These are phyloP conservation scores for Lanius collurio DNA, from an alignment of 2,113 vertebrate species.

Conservation along the genomic window DNA sequence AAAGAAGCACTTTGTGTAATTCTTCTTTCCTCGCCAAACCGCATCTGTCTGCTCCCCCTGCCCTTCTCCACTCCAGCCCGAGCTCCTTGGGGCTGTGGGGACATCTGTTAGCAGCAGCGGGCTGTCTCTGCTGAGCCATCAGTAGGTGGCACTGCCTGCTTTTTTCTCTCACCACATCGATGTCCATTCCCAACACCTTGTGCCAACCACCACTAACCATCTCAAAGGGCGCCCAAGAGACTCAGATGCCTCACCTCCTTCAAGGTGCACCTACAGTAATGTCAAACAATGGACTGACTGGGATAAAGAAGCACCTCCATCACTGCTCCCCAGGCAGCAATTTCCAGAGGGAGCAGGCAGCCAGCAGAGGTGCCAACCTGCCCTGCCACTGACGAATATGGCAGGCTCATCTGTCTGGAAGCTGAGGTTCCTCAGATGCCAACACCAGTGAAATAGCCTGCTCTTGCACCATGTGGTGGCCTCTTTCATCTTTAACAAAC, in stretches of 20 bases:
- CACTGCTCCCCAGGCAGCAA: not conserved
- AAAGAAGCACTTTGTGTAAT: slow-evolving; percentile 68
- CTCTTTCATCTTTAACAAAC: not conserved
- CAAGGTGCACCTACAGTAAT: accelerated
- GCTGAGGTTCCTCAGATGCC: not conserved
- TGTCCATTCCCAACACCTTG: not conserved
- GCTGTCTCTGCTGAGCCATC: slow-evolving; percentile 26
- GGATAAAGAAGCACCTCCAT: not conserved
- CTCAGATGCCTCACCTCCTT: not conserved
- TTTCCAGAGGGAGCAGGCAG: not conserved
- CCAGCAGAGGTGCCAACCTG: not conserved
- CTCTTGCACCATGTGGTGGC: not conserved
- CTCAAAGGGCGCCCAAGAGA: not conserved
- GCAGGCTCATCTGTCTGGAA: not conserved
- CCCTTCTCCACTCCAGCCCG: slow-evolving; percentile 47
- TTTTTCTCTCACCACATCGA: not conserved
- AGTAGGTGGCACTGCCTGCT: slow-evolving; percentile 66
- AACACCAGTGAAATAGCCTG: not conserved
- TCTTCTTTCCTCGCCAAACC: slow-evolving; percentile 67
- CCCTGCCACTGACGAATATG: not conserved
- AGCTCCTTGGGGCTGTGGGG: slow-evolving; percentile 34
- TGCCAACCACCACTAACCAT: not conserved
- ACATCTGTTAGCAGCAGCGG: not conserved
- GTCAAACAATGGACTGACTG: not conserved
- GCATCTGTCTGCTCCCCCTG: slow-evolving; percentile 65